Base-by-base conservation (phyloP, 2,888 invertebrate genomes). In the Neoascia interrupta region DNA sequence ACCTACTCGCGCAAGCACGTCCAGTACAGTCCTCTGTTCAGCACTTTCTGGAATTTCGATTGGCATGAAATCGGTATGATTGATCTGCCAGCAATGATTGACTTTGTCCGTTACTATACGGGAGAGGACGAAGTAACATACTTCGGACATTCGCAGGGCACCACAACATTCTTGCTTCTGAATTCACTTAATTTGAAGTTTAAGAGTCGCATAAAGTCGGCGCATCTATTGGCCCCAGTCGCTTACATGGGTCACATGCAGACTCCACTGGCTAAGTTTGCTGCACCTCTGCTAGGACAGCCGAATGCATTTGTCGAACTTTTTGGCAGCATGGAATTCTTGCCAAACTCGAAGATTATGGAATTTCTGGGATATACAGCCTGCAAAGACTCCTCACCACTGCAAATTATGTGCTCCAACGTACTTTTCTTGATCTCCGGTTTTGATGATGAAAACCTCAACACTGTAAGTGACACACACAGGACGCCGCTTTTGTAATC, bases 31-130 rank as follows among this genome's bases (percentile, higher is more conserved):
- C 87, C 89, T 2, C 83, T 84, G 85, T 95, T 94, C 43, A 85
- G 76, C 0, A 87, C 90, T 61, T 93, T 91, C 85, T 92, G 92
- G 92, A 87, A 90, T 68, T 92, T 90, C 83, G 93, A 93, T 82
- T 94, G 92, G 90, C 92, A 94, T 83, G 92, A 95, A 85, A 92
- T 94, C 89, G 94, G 93, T 0, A 81, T 90, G 18, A 91, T 91
- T 81, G 97, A 98, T 86, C 84, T 97, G 45, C 95, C 97, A 0
- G 91, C 95, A 0, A 94, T 94, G 92, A 92, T 97, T 54, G 94
- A 97, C 85, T 92, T 93, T 84, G 90, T 92, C 1, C 85, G 93
- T 0, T 84, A 85, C 0, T 80, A 84, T 3, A 93, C 95, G 0
- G 90, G 91, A 0, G 89, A 91, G 39, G 82, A 90, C 2, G 89